Conservation (phyloP, 2,888 invertebrate species). For the Anodontia alba region DNA sequence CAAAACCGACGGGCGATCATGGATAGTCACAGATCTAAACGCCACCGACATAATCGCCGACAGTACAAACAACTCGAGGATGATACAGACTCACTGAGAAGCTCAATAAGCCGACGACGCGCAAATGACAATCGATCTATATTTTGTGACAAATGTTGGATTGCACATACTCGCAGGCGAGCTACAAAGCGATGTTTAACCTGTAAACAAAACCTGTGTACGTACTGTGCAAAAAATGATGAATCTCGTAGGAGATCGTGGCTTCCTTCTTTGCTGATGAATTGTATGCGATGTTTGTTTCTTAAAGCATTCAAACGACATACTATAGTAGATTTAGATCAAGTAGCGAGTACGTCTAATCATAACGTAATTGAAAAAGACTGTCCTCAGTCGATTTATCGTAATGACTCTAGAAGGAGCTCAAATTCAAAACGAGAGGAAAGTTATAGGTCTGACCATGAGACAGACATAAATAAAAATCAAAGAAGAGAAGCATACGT, state of each 20-base stretch:
- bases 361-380: neutral
- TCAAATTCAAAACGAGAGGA: neutral
- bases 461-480: neutral
- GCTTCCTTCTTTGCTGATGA: constrained; percentile 4
- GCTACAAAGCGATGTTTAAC: constrained; percentile 9
- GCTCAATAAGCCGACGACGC: constrained; percentile 1
- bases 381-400: too few species aligned
- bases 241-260: constrained; percentile 12
- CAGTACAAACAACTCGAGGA: constrained; percentile 5
- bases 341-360: neutral
- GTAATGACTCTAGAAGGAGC: neutral
- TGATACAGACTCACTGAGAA: neutral
- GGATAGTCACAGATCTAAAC: neutral
- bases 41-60: neutral
- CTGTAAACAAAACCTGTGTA: constrained; percentile 23
- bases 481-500: too few species aligned
- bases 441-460: neutral
- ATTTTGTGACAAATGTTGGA: constrained; percentile 26
- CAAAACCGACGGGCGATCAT: too few species aligned
- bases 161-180: neutral
- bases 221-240: constrained; percentile 14
- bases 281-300: constrained; percentile 13
- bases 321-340: constrained; percentile 20
- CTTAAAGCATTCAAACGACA: neutral
- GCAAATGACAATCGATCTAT: neutral